A percentile compares a stretch with the other conserved stretches of the same genome.
Conservation (phyloP, 30 jellyfish, hydroid and myxozoan genomes). For the Catostylus mosaicus region DNA sequence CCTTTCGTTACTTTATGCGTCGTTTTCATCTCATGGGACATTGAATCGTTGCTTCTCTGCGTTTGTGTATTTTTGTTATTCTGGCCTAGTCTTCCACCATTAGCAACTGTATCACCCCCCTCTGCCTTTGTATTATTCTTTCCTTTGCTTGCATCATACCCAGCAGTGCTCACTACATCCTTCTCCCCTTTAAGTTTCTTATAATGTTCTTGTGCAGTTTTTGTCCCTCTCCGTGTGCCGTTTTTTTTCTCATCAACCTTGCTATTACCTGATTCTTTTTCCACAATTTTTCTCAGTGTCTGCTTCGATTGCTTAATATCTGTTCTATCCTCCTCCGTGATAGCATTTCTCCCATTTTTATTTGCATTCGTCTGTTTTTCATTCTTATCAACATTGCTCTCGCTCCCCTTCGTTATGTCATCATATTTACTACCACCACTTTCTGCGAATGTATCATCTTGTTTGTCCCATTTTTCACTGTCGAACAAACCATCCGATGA, state of each 20-base stretch:
- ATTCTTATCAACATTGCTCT: not conserved
- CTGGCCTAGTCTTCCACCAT: no score
- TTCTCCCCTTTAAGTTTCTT: no score
- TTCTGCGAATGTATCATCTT: not conserved
- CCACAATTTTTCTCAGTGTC: slow-evolving; percentile 19
- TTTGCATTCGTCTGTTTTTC: not conserved
- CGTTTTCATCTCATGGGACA: not conserved
- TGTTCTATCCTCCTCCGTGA: not conserved
- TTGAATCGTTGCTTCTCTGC: not conserved
- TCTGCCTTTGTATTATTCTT: not conserved
- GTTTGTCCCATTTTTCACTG: not conserved
- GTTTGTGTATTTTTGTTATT: not conserved
- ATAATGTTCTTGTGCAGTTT: no score
- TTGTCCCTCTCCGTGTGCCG: no score
- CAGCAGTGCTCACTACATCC: no score
- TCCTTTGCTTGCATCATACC: not conserved
- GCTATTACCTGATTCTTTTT: not conserved
- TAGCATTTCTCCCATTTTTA: not conserved
- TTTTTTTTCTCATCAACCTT: not conserved
- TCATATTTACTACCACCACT: not conserved
- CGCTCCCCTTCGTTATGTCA: not conserved
- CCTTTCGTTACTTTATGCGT: not conserved
- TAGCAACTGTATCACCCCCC: not conserved
- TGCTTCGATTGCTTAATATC: not conserved
- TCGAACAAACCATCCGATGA: slow-evolving; percentile 22